These are phyloP conservation scores for Scopus umbretta DNA, from an alignment of 2,113 vertebrate genomes.

Conservation along the genomic window DNA sequence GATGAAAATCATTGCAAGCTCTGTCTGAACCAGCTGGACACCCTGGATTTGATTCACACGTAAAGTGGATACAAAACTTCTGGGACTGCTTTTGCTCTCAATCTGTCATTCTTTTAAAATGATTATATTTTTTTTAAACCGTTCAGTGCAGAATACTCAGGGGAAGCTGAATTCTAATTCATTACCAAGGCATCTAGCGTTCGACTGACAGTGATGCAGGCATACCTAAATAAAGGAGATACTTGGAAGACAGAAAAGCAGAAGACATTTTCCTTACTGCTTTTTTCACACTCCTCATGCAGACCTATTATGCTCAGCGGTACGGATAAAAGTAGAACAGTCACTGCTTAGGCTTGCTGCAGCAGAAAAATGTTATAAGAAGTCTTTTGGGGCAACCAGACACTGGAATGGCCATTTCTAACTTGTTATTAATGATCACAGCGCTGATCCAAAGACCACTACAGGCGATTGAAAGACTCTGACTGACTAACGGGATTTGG, in stretches of 20 bases:
- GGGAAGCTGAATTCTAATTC: constrained; percentile 15
- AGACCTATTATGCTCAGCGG: background rate
- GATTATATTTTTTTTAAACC: background rate
- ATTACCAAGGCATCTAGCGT: background rate
- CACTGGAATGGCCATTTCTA: background rate
- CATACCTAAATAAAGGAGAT: background rate
- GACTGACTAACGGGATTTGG: background rate
- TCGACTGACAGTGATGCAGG: background rate
- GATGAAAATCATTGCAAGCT: background rate
- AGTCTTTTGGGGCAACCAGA: background rate
- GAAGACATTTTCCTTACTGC: background rate
- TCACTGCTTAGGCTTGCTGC: background rate
- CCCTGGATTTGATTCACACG: background rate
- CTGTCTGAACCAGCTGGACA: background rate
- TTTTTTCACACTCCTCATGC: background rate
- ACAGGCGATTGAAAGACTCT: background rate
- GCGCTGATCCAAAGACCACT: background rate
- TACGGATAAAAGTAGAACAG: background rate
- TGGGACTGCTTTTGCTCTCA: constrained; percentile 25
- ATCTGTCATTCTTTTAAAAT: constrained; percentile 23
- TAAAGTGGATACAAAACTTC: constrained; percentile 10
- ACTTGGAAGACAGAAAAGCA: background rate
- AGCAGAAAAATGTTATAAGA: background rate
- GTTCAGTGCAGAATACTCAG: background rate
- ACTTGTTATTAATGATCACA: background rate